Percentiles rank a stretch among this genome's conserved stretches.
These are phyloP conservation scores for Meles meles DNA, from an alignment of 2,113 vertebrate species.

Conservation along the genomic window DNA sequence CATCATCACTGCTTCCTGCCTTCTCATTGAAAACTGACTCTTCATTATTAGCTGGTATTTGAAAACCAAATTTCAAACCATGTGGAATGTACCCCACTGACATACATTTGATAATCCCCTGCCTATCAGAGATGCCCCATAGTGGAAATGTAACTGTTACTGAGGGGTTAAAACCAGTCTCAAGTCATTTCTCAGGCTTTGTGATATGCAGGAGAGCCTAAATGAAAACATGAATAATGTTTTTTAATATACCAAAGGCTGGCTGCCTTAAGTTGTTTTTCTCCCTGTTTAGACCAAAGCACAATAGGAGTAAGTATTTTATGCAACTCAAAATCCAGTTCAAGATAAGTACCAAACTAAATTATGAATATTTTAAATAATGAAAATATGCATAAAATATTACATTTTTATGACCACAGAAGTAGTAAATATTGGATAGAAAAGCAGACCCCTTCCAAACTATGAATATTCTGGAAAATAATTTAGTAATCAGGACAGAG, in stretches of 20 bases:
- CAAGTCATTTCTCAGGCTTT: not conserved
- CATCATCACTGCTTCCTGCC: not conserved
- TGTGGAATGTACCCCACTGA: not conserved
- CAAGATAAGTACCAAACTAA: constrained; percentile 42
- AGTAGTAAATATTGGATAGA: not conserved
- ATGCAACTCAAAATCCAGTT: constrained; percentile 55
- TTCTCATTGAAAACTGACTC: not conserved
- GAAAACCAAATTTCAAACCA: not conserved
- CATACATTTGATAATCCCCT: not conserved
- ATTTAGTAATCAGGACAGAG: not conserved
- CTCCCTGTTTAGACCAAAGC: not conserved
- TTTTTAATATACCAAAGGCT: constrained; percentile 48
- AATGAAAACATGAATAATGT: constrained; percentile 48
- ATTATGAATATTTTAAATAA: constrained; percentile 50
- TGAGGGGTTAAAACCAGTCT: not conserved
- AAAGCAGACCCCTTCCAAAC: not conserved
- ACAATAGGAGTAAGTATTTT: not conserved
- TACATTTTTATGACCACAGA: not conserved
- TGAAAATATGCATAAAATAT: not conserved
- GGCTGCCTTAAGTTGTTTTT: constrained; percentile 38
- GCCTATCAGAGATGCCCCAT: not conserved
- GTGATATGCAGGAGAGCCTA: not conserved
- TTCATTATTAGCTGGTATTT: not conserved
- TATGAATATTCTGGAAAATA: constrained; percentile 29
- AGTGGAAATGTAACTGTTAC: not conserved